Evolutionary conservation across 2,888 invertebrate genomes (phyloP).

Genomic region (Pseudococcus jackbeardsleyi): DNA sequence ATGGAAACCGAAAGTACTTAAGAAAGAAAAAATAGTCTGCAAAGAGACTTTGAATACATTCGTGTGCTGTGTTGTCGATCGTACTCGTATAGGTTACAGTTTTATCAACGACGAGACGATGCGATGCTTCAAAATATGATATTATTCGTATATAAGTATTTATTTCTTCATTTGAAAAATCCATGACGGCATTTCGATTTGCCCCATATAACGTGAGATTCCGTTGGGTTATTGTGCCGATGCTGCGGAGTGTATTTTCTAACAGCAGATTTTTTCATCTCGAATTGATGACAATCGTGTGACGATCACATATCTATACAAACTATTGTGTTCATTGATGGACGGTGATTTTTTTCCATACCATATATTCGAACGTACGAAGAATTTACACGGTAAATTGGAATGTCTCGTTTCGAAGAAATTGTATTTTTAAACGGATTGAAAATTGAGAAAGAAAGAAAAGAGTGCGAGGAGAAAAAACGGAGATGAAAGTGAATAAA

Average conservation of each 20-base stretch:
- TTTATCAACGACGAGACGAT: too few species aligned
- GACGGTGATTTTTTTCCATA: constrained; percentile 34
- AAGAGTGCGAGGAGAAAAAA: neutral
- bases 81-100: too few species aligned
- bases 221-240: constrained; percentile 47
- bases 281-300: constrained; percentile 61
- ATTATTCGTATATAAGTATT: constrained; percentile 1
- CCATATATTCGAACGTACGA: neutral
- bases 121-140: neutral
- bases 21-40: neutral
- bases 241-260: constrained; percentile 29
- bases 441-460: neutral
- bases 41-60: neutral
- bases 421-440: neutral
- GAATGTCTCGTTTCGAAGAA: constrained; percentile 55
- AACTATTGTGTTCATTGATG: constrained; percentile 59
- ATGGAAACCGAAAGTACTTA: neutral
- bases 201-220: constrained; percentile 50
- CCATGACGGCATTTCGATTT: constrained; percentile 55
- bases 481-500: constrained; percentile 30
- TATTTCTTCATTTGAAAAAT: constrained; percentile 56
- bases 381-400: constrained; percentile 62
- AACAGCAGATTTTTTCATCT: constrained; percentile 46
- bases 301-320: constrained; percentile 61
- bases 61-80: neutral